Percentiles rank a stretch among this genome's conserved stretches.
Conservation (phyloP, 2,113 vertebrate genomes). For the Leucoraja erinaceus region DNA sequence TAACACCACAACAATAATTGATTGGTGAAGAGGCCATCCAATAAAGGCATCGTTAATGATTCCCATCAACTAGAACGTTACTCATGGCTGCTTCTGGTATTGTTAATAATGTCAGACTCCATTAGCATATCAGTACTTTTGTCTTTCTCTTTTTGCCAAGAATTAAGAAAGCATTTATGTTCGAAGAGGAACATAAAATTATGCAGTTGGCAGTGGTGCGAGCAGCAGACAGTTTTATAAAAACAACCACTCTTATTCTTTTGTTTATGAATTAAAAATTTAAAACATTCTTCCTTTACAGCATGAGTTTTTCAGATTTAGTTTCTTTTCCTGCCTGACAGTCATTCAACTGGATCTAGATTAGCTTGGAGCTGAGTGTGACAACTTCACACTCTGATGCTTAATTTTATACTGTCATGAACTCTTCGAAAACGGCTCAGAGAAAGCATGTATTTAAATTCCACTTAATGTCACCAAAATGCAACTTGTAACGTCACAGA, state of each 20-base stretch:
- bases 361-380: not conserved
- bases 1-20: not conserved
- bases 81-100: not conserved
- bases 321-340: not conserved
- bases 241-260: constrained; percentile 8
- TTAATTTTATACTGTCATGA: constrained; percentile 33
- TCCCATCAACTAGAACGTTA: not conserved
- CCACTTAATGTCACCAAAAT: constrained; percentile 36
- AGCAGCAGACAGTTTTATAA: not conserved
- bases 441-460: constrained; percentile 35
- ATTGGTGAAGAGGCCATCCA: not conserved
- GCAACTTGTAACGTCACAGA: constrained; percentile 31
- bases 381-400: constrained; percentile 11
- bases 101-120: not conserved
- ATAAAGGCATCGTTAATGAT: not conserved
- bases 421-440: not conserved
- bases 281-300: not conserved
- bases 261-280: not conserved
- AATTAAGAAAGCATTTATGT: not conserved
- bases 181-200: not conserved
- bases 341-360: not conserved
- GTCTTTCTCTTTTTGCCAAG: not conserved
- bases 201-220: not conserved
- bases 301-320: not conserved
- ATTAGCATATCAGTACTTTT: not conserved